Evolutionary conservation across 2,888 invertebrate genomes (phyloP), one percentile per base, ranked within the genome.

Genomic region (Chloroclysta siterata): DNA sequence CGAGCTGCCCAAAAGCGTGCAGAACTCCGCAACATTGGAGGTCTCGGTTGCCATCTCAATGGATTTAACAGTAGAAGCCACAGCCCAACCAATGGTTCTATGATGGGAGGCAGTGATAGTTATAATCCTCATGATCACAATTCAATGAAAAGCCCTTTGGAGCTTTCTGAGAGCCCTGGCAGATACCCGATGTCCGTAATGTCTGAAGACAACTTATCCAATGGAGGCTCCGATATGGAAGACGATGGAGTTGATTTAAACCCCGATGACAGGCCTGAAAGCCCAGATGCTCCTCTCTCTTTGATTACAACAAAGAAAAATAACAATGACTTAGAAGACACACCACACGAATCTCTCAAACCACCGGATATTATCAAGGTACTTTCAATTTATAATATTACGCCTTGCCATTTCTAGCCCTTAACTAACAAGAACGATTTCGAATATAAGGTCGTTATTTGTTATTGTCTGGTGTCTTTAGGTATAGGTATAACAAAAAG

Each of bases 1-100:
- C 94, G 99, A 56, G 99, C 99, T 0, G 98, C 98, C 0, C 97
- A 98, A 83, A 98, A 99, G 81, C 94, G 99, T 47, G 98, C 98
- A 2, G 98, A 98, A 89, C 93, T 96, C 78, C 93, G 97, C 70
- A 93, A 94, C 82, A 93, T 94, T 72, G 90, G 94, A 60, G 94
- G 96, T 54, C 71, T 93, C 54, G 88, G 93, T 61, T 95, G 91
- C 78, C 96, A 93, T 80, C 89, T 94, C 10, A 95, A 95, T 76
- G 95, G 95, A 11, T 95, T 95, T 73, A 94, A 93, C 69, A 94
- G 94, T 71, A 93, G 94, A 76, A 95, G 94, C 73, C 95, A 95
- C 74, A 95, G 95, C 76, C 95, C 95, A 13, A 93, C 94, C 0
- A 95, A 95, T 72, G 94, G 94, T 33, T 94, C 95, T 5, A 88